phyloP scores from a whole-genome alignment of 2,888 invertebrate species.

The Campoletis raptor region DNA sequence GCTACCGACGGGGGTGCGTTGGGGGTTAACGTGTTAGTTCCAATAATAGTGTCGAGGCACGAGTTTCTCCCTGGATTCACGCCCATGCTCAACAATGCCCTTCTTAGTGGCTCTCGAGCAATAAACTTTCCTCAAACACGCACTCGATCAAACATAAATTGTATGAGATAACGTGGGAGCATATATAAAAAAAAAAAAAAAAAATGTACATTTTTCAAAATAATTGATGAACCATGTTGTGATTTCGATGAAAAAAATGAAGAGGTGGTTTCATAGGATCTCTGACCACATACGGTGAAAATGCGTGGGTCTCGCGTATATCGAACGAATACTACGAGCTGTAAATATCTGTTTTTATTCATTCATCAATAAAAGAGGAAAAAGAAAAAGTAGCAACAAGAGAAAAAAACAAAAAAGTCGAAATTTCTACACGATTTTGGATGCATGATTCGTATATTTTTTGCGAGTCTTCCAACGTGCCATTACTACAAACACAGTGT shows the following conservation, averaged over 20 bases:
- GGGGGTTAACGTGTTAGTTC: conserved; percentile 1
- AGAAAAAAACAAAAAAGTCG: not conserved
- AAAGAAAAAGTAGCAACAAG: not conserved
- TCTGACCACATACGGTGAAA: not conserved
- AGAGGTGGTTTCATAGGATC: not conserved
- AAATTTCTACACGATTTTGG: not conserved
- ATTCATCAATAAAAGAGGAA: not conserved
- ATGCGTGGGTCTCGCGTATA: not conserved
- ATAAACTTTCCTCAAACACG: not conserved
- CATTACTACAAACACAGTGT: not conserved
- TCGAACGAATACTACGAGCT: not conserved
- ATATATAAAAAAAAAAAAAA: too few relatives aligned
- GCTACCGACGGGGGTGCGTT: conserved; percentile 11
- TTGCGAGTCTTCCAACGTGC: not conserved
- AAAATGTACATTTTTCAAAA: not conserved
- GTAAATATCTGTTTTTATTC: conserved; percentile 3
- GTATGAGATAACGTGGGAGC: conserved; percentile 7
- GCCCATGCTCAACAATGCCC: not conserved
- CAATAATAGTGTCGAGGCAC: conserved; percentile 39
- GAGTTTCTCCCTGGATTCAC: not conserved
- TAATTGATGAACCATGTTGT: not conserved
- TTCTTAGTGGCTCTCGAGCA: not conserved
- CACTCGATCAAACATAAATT: not conserved
- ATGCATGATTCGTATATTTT: not conserved
- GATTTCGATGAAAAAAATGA: conserved; percentile 1